These are phyloP conservation scores for Chauna torquata DNA, from an alignment of 2,113 vertebrate species.

Conservation along the genomic window DNA sequence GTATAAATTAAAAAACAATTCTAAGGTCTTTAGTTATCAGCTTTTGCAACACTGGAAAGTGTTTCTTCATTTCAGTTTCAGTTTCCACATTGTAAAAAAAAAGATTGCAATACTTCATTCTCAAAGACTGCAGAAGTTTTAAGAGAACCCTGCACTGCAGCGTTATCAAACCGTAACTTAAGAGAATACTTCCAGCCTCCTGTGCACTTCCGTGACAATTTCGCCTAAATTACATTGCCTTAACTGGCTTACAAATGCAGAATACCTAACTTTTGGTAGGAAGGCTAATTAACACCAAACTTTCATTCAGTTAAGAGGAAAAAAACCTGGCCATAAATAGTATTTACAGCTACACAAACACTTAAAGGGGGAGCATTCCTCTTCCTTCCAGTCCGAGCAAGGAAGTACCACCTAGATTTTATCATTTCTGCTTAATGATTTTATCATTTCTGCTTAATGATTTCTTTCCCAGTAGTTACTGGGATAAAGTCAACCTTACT, in stretches of 20 bases:
- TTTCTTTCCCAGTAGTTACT: too few relatives aligned
- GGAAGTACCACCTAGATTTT: background rate
- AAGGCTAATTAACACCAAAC: background rate
- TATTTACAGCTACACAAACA: background rate
- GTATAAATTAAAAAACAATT: background rate
- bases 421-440: background rate
- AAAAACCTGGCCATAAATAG: background rate
- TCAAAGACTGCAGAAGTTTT: background rate
- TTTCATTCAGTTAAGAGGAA: background rate
- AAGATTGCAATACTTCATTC: background rate
- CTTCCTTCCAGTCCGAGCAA: background rate
- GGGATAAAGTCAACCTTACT: background rate
- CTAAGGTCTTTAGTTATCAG: background rate
- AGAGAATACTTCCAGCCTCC: background rate
- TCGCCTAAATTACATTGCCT: background rate
- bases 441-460: background rate
- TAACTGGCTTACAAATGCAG: background rate
- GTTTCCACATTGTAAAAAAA: background rate
- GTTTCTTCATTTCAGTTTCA: background rate
- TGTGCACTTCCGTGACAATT: background rate
- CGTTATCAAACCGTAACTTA: background rate
- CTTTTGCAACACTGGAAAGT: background rate
- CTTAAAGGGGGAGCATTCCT: background rate
- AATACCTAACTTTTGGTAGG: background rate
- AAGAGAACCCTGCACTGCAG: background rate